Evolutionary conservation across 1,140 invertebrate genomes (phyloP).

Genomic region (Drosophila burlai): DNA sequence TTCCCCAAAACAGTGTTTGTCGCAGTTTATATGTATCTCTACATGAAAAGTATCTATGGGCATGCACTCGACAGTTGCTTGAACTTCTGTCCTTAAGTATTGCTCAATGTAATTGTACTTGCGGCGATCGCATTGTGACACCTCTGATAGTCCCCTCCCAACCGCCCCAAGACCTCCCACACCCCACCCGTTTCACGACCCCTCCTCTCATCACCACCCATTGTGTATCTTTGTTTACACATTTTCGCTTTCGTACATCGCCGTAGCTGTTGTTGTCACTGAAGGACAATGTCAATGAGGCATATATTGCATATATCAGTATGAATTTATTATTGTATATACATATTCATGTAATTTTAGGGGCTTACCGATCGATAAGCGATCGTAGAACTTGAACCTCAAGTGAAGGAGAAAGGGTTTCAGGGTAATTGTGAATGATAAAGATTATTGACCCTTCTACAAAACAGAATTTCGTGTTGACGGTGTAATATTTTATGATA

Average conservation of each 20-base stretch:
- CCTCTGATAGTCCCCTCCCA: slow-evolving; percentile 28
- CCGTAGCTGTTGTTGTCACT: slow-evolving; percentile 37
- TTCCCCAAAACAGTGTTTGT: neutral
- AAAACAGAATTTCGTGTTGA: neutral
- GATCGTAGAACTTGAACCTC: slow-evolving; percentile 56
- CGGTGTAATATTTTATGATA: neutral
- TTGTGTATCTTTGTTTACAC: slow-evolving; percentile 67
- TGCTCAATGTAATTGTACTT: slow-evolving; percentile 49
- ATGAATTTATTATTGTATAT: slow-evolving; percentile 15
- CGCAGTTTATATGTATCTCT: slow-evolving; percentile 7
- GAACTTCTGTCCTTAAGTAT: slow-evolving; percentile 78
- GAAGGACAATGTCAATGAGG: slow-evolving; percentile 81
- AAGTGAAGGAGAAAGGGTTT: slow-evolving; percentile 42
- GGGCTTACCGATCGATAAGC: slow-evolving; percentile 61
- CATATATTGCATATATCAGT: slow-evolving; percentile 37
- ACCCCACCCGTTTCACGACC: neutral
- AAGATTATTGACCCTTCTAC: slow-evolving; percentile 5
- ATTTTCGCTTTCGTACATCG: slow-evolving; percentile 54
- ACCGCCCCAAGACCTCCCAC: neutral
- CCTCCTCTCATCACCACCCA: slow-evolving; percentile 18
- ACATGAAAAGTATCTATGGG: slow-evolving; percentile 24
- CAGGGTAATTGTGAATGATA: neutral
- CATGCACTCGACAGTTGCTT: slow-evolving; percentile 69
- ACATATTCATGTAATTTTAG: slow-evolving; percentile 37
- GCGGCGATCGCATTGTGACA: slow-evolving; percentile 53